Evolutionary conservation across 1,140 invertebrate species (phyloP), one percentile per base, ranked within the genome.

Genomic region (Cydia splendana): DNA sequence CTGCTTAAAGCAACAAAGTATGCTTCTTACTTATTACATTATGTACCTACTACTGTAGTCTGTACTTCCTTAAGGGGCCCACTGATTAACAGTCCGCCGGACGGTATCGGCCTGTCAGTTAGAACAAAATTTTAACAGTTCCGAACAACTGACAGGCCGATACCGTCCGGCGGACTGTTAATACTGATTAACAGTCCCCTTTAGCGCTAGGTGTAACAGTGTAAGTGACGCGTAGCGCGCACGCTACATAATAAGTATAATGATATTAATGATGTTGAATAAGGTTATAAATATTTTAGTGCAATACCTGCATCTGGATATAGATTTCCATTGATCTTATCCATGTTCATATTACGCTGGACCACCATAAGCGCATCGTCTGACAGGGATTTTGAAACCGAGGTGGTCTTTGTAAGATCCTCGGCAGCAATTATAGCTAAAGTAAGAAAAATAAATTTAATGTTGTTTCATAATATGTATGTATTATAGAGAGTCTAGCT

Each of bases 341-440:
- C 87, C 51, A 91, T 65, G 74, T 85, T 85, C 38, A 90, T 82
- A 18, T 79, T 83, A 28, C 77, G 84, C 74, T 87, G 88, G 7
- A 86, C 84, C 28, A 91, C 86, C 62, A 81, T 82, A 7, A 92
- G 82, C 4, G 87, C 88, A 18, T 91, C 91, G 42, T 89, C 87
- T 10, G 91, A 90, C 7, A 91, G 76, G 0, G 89, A 91, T 76
- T 92, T 92, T 6, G 87, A 76, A 9, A 88, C 87, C 4, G 88
- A 75, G 1, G 86, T 85, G 0, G 80, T 85, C 53, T 88, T 88
- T 9, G 79, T 30, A 1, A 38, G 53, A 10, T 88, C 85, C 73
- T 77, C 84, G 38, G 81, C 82, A 5, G 87, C 74, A 7, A 86
- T 84, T 69, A 91, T 75, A 10, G 89, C 89, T 92, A 80, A 48